Conservation (phyloP, 2,888 invertebrate genomes). For the Linnaemya vulpina region DNA sequence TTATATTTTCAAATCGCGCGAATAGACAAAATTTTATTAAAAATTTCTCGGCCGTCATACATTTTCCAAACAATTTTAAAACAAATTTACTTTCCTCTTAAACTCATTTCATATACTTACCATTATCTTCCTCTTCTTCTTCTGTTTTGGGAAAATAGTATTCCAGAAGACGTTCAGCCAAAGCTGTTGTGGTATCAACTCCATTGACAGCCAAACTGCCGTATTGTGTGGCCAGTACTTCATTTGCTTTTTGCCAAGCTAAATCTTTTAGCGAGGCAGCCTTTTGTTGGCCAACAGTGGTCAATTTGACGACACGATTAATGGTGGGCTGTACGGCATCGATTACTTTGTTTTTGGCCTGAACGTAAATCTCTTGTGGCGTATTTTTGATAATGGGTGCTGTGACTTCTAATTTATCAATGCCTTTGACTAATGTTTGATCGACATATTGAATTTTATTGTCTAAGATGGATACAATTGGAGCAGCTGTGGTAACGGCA, state of each 20-base stretch:
- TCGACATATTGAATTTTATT: conserved; percentile 86
- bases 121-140: conserved; percentile 84
- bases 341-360: conserved; percentile 85
- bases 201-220: conserved; percentile 87
- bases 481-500: conserved; percentile 85
- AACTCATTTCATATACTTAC: conserved; percentile 78
- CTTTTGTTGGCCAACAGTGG: conserved; percentile 83
- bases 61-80: background rate
- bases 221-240: conserved; percentile 87
- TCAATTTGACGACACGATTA: conserved; percentile 81
- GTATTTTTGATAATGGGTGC: conserved; percentile 88
- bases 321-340: conserved; percentile 85
- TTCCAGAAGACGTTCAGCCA: conserved; percentile 89
- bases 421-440: conserved; percentile 86
- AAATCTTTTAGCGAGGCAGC: conserved; percentile 87
- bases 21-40: too few species aligned
- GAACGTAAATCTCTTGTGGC: conserved; percentile 85
- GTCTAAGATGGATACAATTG: conserved; percentile 85
- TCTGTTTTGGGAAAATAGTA: conserved; percentile 87
- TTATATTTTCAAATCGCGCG: too few species aligned
- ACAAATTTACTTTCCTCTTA: background rate
- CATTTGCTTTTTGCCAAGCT: conserved; percentile 89
- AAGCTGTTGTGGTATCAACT: conserved; percentile 87
- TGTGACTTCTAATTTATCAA: conserved; percentile 86
- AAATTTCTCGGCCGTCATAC: too few species aligned